Conservation (phyloP, 2,888 invertebrate species). For the Oscheius onirici region DNA sequence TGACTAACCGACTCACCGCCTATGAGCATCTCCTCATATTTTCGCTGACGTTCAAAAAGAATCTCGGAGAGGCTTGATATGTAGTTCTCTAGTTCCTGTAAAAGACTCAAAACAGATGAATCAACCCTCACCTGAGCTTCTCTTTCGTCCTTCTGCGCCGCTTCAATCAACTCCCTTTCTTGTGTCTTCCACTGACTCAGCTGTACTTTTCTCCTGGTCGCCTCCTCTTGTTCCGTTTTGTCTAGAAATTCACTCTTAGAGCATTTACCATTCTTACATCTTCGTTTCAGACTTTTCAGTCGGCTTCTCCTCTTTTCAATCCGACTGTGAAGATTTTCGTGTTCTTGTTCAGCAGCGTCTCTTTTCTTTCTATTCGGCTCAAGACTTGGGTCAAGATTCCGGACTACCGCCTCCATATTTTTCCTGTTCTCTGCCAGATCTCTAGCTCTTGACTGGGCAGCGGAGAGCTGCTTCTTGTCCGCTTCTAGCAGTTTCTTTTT, state of each 20-base stretch:
- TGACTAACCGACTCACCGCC: no score
- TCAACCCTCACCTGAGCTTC: slow-evolving; percentile 7
- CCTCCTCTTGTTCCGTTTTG: background rate
- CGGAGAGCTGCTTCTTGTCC: background rate
- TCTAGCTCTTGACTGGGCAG: background rate
- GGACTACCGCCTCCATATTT: background rate
- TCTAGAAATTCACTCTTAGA: background rate
- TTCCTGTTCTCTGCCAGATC: background rate
- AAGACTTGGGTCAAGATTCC: background rate
- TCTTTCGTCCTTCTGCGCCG: slow-evolving; percentile 7
- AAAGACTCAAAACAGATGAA: background rate
- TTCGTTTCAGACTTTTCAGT: background rate
- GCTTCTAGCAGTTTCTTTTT: slow-evolving; percentile 1
- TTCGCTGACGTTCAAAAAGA: slow-evolving; percentile 13
- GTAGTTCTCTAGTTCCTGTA: slow-evolving; percentile 19
- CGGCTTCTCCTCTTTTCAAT: background rate
- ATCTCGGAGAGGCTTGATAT: slow-evolving; percentile 1
- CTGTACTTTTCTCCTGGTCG: background rate
- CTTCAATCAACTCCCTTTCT: slow-evolving; percentile 10
- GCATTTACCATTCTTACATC: background rate
- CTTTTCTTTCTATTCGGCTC: background rate
- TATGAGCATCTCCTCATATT: slow-evolving; percentile 21
- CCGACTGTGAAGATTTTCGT: background rate
- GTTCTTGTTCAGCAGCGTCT: background rate
- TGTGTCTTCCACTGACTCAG: background rate